Evolutionary conservation across 2,888 invertebrate genomes (phyloP).

Genomic region (Pterobdella sp.): DNA sequence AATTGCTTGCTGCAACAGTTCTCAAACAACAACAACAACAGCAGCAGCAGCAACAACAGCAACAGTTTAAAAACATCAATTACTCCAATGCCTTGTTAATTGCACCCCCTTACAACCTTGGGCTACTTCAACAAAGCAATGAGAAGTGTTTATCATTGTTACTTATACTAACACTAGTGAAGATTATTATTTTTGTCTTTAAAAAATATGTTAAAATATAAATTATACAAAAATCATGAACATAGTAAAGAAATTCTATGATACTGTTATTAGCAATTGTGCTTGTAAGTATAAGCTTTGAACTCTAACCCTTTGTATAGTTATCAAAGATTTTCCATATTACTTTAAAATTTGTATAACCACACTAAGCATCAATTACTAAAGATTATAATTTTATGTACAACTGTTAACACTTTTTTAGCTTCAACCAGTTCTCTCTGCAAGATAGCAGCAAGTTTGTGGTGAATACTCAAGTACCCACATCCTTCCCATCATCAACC

Average conservation of each 20-base stretch:
- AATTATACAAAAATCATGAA: too few species aligned
- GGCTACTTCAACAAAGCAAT: not conserved
- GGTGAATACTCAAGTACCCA: not conserved
- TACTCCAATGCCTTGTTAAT: not conserved
- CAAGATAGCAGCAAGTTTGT: not conserved
- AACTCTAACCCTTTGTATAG: too few species aligned
- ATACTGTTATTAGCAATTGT: too few species aligned
- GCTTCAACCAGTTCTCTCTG: constrained; percentile 4
- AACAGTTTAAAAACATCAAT: not conserved
- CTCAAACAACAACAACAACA: not conserved
- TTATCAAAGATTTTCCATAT: too few species aligned
- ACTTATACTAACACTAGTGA: not conserved
- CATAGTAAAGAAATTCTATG: too few species aligned
- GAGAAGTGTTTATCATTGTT: not conserved
- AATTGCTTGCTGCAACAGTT: not conserved
- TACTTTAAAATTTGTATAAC: too few species aligned
- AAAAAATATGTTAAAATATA: too few species aligned
- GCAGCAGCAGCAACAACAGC: not conserved
- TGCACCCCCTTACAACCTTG: constrained; percentile 8
- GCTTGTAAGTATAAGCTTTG: too few species aligned
- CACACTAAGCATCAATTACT: too few species aligned
- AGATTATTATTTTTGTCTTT: not conserved
- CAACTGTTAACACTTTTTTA: not conserved
- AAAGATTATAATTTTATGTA: too few species aligned
- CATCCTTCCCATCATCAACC: not conserved